Base-by-base conservation (phyloP, 2,888 invertebrate genomes). In the Baronia brevicornis region DNA sequence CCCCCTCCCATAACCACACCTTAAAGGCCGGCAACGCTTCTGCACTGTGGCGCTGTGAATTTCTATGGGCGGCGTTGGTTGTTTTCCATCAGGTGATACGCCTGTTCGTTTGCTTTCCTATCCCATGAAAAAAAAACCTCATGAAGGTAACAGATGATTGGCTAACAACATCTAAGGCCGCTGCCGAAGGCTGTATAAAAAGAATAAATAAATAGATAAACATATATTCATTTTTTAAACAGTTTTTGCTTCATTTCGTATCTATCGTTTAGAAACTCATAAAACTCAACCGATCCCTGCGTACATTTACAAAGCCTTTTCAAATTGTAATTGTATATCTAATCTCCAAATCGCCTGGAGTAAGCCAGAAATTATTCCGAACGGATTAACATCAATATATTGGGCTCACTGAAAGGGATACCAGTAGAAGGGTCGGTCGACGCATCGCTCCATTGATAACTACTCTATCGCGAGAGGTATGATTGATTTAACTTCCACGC, bases 301-400 rank as follows among this genome's bases (percentile, higher is more conserved):
- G 14, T 17, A 27, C 17, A 12, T 22, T 31, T 26, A 15, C 11
- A 2, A 32, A 33, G 18, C n/a, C 26, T 33, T 22, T 8, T 2
- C 13, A 11, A 17, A 22, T 28, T 27, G 12, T 9, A 33, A 33
- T 28, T 23, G 33, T 28, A 30, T 36, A 31, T 22, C 13, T 28
- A 22, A 28, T 27, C 17, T 33, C 14, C 12, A 19, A 23, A 24
- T 11, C 11, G 20, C 27, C 22, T 17, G 11, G n/a, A 27, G 14
- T 18, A 18, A 33, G 11, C 26, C 33, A 33, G 37, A 42, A 38
- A 40, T 43, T 40, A 30, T 45, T 41, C 43, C 47, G 30, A 28
- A 11, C 21, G 43, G 41, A 39, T 47, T 43, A 45, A 34, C 40
- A 40, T 38, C 35, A 19, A 32, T 32, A 19, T 40, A 39, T 34